Evolutionary conservation across 2,797 vertebrate genomes (phyloP).

Genomic region (Melanotaenia boesemani): DNA sequence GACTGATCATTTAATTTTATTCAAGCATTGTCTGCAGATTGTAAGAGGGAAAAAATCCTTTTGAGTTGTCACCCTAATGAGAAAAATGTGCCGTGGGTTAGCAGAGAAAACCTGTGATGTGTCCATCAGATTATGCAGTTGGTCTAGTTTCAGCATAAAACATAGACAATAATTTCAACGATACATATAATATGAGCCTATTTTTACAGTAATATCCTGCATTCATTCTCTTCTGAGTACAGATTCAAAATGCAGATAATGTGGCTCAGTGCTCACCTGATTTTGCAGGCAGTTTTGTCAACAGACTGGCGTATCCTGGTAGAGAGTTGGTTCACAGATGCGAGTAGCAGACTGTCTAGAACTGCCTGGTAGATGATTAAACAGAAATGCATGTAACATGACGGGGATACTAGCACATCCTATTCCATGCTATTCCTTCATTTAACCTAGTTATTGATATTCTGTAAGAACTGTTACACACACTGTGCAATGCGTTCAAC

Average conservation of each 20-base stretch:
- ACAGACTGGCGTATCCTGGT: constrained; percentile 93
- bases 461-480: not conserved
- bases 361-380: constrained; percentile 81
- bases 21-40: constrained; percentile 20
- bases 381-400: constrained; percentile 5
- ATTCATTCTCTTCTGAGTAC: not conserved
- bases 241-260: no score
- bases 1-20: constrained; percentile 13
- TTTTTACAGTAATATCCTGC: not conserved
- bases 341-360: constrained; percentile 91
- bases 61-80: constrained; percentile 40
- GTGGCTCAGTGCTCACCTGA: constrained; percentile 83
- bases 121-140: constrained; percentile 43
- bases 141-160: constrained; percentile 42
- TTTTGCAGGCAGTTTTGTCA: constrained; percentile 95
- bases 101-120: constrained; percentile 54
- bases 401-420: not conserved
- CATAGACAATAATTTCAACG: not conserved
- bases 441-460: not conserved
- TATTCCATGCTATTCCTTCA: not conserved
- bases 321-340: constrained; percentile 95
- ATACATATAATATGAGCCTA: not conserved
- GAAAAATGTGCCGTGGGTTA: constrained; percentile 17
- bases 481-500: not conserved
- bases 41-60: constrained; percentile 11